Evolutionary conservation across 2,113 vertebrate species (phyloP).

Genomic region (Todiramphus chloris): DNA sequence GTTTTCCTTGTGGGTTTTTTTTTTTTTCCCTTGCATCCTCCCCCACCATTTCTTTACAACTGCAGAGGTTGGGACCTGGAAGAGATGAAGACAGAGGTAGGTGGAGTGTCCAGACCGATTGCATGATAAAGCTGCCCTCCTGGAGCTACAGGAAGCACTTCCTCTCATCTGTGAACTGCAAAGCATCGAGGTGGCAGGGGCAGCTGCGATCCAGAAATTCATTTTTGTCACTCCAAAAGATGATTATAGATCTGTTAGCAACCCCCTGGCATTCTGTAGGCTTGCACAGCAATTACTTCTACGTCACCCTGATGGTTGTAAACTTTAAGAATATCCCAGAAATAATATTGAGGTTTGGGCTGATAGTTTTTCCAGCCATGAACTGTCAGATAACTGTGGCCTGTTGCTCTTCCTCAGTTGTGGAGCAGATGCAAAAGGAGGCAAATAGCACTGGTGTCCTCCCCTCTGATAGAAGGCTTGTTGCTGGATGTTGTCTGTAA

Average conservation of each 20-base stretch:
- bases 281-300: neutral
- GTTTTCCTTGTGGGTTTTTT: neutral
- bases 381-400: neutral
- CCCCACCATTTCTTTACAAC: neutral
- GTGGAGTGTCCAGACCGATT: neutral
- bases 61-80: neutral
- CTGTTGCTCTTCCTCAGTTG: neutral
- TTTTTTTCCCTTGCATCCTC: neutral
- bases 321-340: neutral
- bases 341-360: neutral
- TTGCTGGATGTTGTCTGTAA: neutral
- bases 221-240: neutral
- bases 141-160: neutral
- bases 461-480: fast-evolving
- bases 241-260: neutral
- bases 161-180: neutral
- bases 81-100: neutral
- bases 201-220: neutral
- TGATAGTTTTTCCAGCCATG: neutral
- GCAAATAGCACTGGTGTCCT: neutral
- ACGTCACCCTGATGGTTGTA: neutral
- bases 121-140: neutral
- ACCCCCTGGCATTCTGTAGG: neutral
- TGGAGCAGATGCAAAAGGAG: neutral
- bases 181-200: neutral